Base-by-base conservation (phyloP, 35 echinoderm and acorn worm genomes). In the Amphiura filiformis region DNA sequence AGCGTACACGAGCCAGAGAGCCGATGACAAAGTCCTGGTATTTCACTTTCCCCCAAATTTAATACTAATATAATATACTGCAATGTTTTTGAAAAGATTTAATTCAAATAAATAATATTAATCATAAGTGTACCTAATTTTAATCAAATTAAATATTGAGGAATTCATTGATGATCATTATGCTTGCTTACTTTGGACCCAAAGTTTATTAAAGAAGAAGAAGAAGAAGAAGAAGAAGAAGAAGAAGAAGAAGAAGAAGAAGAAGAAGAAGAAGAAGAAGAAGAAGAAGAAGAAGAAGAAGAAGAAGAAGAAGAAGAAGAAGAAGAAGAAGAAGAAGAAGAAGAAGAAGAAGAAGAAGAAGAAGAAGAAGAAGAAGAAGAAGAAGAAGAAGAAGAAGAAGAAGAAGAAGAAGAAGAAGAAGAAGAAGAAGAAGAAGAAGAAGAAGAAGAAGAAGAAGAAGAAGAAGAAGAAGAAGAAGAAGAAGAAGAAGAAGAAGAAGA, bases 191-290 rank as follows among this genome's bases (percentile, higher is more conserved):
- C n/a, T n/a, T n/a, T n/a, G n/a, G n/a, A 64, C 30, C 30, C 57
- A 0, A 22, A 22, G 57, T 64, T 64, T 64, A 28, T 64, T 28
- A 0, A 64, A 64, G 0, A 22, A 22, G 56, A 57, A 57, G 56
- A 57, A 57, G 56, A 57, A 57, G 56, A 57, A 57, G 56, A 57
- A 57, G 56, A 57, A 57, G 56, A 57, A 57, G 56, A 57, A 57
- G 56, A 57, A 57, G 56, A 57, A 57, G 56, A 57, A 57, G 56
- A 57, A 57, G 56, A 57, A 57, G 56, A 57, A 57, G 56, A 57
- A 57, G 56, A 57, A 57, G 56, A 57, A 57, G 56, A 57, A 57
- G 56, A 57, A 57, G 56, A 57, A 57, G 56, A 57, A 57, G 56
- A 57, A 57, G 56, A 57, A 57, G 56, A 57, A 57, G 56, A 57